Base-by-base conservation (phyloP, 2,113 vertebrate genomes). In the Ascaphus truei region DNA sequence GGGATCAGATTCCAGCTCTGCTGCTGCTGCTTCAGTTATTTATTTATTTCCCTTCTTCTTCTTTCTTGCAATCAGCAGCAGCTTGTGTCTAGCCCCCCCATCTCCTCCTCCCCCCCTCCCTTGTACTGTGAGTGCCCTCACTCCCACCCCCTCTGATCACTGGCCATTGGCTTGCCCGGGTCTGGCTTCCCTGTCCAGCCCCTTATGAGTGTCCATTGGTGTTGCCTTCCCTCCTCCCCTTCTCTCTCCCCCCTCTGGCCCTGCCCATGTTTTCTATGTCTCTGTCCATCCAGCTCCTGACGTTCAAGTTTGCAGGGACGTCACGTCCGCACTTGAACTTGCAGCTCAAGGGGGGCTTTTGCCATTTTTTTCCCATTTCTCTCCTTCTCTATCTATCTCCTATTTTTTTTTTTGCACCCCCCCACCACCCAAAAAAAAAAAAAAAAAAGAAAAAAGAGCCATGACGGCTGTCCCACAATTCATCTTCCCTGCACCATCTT, bases 251-350 rank as follows among this genome's bases (percentile, higher is more conserved):
- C 87, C 81, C 51, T n/a, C n/a, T 68, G 80, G 94, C 93, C 94
- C 95, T 96, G 95, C 95, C 94, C 93, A 95, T 94, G 94, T 97
- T 94, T 93, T 94, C 90, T 94, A 92, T 95, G 94, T 95, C 95
- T 93, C 90, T 96, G 94, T 95, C 94, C 94, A 95, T 95, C 94
- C 95, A 93, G 90, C 93, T 93, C 92, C 94, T 97, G 95, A 96
- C 94, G 95, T 95, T 98, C 96, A 98, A 98, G 95, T 97, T 98
- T 95, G 94, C 92, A 91, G 92, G 94, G 94, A 96, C 94, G 95
- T 97, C 95, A 97, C 95, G 95, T 97, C 95, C 95, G 95, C 95
- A 98, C 96, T 98, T 98, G 95, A 97, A 96, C 95, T 96, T 96
- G 94, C 93, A 89, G 95, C 95, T 94, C 93, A 91, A 91, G 93